A percentile compares a stretch with the other conserved stretches of the same genome.
Evolutionary conservation across 2,113 vertebrate species (phyloP).

Genomic region (Gila orcuttii): DNA sequence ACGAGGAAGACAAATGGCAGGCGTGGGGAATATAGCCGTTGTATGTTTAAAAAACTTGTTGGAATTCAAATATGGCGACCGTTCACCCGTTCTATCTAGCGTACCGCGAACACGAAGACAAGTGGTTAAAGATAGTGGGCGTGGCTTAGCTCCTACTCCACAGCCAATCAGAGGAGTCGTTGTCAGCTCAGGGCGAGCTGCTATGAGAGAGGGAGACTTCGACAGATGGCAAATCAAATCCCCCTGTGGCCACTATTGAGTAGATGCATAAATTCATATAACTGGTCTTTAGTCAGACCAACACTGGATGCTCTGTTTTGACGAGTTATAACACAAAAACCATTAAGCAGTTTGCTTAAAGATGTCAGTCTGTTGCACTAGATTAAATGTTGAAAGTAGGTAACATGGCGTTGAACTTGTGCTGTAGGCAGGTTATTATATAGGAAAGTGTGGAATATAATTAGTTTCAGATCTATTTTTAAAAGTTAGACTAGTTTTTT

Average conservation of each 20-base stretch:
- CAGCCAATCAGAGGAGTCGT: conserved; percentile 39
- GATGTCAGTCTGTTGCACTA: background rate
- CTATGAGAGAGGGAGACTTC: background rate
- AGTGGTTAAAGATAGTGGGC: conserved; percentile 66
- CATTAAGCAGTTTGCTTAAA: background rate
- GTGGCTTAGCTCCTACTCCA: conserved; percentile 41
- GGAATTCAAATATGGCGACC: conserved; percentile 49
- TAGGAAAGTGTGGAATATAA: background rate
- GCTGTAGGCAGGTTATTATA: background rate
- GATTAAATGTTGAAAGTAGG: conserved; percentile 12
- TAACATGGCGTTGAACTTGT: background rate
- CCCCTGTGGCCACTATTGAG: conserved; percentile 6
- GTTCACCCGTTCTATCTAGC: conserved; percentile 45
- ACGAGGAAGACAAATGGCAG: background rate
- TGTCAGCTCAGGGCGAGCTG: conserved; percentile 14
- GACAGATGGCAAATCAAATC: conserved; percentile 48
- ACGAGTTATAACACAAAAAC: background rate
- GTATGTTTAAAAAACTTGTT: conserved; percentile 43
- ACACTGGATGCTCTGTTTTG: background rate
- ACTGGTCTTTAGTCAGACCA: background rate
- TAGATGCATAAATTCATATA: background rate
- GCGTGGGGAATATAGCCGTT: background rate
- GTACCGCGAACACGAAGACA: conserved; percentile 30
- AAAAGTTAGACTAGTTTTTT: background rate
- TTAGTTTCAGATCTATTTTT: background rate